Base-by-base conservation (phyloP, 2,113 vertebrate species). In the Morone chrysops region DNA sequence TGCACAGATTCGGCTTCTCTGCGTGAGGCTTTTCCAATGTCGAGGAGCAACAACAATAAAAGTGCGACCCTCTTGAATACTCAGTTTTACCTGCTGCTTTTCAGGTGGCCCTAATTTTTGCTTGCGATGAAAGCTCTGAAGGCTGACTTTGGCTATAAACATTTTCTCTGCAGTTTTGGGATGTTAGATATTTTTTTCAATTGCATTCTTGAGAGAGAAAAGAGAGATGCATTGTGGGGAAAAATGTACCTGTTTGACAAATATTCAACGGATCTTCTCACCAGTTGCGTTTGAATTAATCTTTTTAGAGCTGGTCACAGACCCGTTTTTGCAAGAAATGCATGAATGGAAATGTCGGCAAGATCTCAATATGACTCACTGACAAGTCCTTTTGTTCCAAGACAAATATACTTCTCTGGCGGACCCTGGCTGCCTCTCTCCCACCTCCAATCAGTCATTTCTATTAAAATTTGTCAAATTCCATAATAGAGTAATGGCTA, bases 391-490 rank as follows among this genome's bases (percentile, higher is more conserved):
- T 83, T 89, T 72, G 51, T 84, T 84, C 50, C 12, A 40, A 63
- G 78, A 84, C 51, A 60, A 74, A 87, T 73, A 50, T 51, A 74
- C 78, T 57, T 82, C 53, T 75, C 31, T 9, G 20, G 22, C 16
- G 25, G 66, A 75, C 67, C 61, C 51, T 66, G n/a, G 56, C 41
- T 47, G 22, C 31, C 20, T 45, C 51, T 18, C 61, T 45, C 51
- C 53, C 60, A 48, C 59, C 75, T 50, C 68, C 63, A 16, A 62
- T 80, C 66, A 81, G 48, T 89, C 69, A 74, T 84, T 78, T 81
- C 78, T 73, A 86, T 90, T 88, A 62, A 81, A 80, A 87, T 16
- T 47, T 76, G 86, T 92, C 84, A 87, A 82, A 88, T 75, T 82
- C 82, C 48, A 87, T 90, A 70, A 90, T 60, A 54, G 79, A 87